These are phyloP conservation scores for Sycophila sp. DNA, from an alignment of 1,140 invertebrate species.

Conservation along the genomic window DNA sequence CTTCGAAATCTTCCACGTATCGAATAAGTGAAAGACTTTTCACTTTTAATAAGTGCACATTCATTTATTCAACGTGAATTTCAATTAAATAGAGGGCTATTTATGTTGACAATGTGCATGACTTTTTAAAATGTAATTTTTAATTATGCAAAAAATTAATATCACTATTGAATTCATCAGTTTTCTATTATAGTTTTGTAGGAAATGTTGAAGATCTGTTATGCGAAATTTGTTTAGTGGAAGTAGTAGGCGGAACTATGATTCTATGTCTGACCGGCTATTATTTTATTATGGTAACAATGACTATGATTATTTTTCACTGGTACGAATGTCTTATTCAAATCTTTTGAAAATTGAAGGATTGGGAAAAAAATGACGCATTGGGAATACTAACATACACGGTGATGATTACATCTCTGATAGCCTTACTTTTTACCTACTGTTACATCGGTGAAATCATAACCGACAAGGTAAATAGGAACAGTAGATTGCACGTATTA, in stretches of 20 bases:
- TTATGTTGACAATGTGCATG: not conserved
- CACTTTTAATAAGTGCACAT: too few relatives aligned
- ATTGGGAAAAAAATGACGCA: not conserved
- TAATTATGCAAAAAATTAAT: not conserved
- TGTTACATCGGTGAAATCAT: conserved; percentile 5
- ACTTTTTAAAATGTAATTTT: not conserved
- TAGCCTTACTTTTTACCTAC: conserved; percentile 8
- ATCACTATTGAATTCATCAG: not conserved
- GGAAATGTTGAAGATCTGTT: not conserved
- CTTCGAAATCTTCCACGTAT: too few relatives aligned
- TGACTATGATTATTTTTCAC: not conserved
- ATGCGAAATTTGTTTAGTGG: not conserved
- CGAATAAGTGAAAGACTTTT: too few relatives aligned
- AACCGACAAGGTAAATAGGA: not conserved
- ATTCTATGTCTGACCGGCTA: not conserved
- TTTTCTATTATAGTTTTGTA: not conserved
- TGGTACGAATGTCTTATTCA: not conserved
- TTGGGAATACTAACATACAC: not conserved
- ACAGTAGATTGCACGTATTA: not conserved
- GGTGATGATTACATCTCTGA: conserved; percentile 2
- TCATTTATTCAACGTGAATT: too few relatives aligned
- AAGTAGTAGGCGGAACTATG: not conserved
- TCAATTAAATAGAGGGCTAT: too few relatives aligned
- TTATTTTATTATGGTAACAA: conserved; percentile 2
- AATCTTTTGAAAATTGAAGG: not conserved